Evolutionary conservation across 2,888 invertebrate genomes (phyloP).

Genomic region (Nomada lathburiana): DNA sequence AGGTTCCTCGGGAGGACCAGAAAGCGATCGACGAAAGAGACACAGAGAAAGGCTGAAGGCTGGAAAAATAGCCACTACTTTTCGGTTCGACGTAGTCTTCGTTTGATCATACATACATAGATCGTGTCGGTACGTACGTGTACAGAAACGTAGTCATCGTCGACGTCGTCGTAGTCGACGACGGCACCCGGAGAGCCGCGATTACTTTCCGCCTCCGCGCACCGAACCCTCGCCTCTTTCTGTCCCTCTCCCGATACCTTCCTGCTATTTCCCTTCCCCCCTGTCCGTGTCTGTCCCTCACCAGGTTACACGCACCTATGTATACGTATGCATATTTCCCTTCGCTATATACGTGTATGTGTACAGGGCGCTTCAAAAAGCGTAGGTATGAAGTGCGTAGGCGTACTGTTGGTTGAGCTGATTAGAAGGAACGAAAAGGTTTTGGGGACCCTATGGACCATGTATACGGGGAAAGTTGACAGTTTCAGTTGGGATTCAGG

Average conservation of each 20-base stretch:
- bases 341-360: slow-evolving; percentile 38
- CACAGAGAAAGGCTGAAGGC: neutral
- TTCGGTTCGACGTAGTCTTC: slow-evolving; percentile 12
- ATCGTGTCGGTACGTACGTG: slow-evolving; percentile 49
- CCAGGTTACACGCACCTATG: slow-evolving; percentile 58
- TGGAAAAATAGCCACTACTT: neutral
- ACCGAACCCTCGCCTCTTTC: slow-evolving; percentile 85
- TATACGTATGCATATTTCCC: slow-evolving; percentile 38
- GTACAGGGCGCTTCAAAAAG: neutral
- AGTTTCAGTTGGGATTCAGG: too few species aligned
- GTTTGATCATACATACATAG: slow-evolving; percentile 10
- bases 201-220: slow-evolving; percentile 88
- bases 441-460: too few species aligned
- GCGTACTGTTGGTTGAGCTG: too few species aligned
- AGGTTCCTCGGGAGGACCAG: slow-evolving; percentile 49
- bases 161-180: slow-evolving; percentile 45
- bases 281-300: slow-evolving; percentile 66
- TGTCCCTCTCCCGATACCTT: slow-evolving; percentile 80
- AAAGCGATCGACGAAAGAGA: neutral
- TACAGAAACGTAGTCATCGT: slow-evolving; percentile 8
- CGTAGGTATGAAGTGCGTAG: too few species aligned
- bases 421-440: too few species aligned
- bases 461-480: too few species aligned
- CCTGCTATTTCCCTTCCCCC: slow-evolving; percentile 75
- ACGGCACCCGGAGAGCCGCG: slow-evolving; percentile 73